Conservation (phyloP, 1,140 invertebrate species). For the Neomicropteryx cornuta region DNA sequence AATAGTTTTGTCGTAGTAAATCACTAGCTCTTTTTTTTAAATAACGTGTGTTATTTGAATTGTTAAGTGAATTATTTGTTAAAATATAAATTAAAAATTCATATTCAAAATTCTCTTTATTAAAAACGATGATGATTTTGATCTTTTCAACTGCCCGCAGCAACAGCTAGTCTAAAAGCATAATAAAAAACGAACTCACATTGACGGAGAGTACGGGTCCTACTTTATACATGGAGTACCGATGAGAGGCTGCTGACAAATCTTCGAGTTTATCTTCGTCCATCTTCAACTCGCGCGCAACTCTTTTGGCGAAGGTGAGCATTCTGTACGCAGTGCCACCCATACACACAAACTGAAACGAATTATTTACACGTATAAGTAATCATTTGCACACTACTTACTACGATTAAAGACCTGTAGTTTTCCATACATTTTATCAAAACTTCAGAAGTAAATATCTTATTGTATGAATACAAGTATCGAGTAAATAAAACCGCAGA, state of each 20-base stretch:
- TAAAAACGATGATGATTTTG: too few relatives aligned
- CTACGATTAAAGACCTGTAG: too few relatives aligned
- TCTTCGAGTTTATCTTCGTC: conserved; percentile 61
- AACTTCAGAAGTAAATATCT: too few relatives aligned
- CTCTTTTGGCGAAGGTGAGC: conserved; percentile 71
- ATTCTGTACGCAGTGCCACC: conserved; percentile 84
- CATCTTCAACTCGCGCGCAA: conserved; percentile 63
- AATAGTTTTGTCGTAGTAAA: too few relatives aligned
- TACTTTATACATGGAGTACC: conserved; percentile 90
- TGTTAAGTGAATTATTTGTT: too few relatives aligned
- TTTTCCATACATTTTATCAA: too few relatives aligned
- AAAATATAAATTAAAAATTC: background rate
- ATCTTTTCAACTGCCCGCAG: too few relatives aligned
- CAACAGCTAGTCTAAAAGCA: too few relatives aligned
- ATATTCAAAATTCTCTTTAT: background rate
- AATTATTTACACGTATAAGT: background rate
- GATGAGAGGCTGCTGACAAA: conserved; percentile 69
- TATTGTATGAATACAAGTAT: too few relatives aligned
- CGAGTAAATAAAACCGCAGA: too few relatives aligned
- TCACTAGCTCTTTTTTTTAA: too few relatives aligned
- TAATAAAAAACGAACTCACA: conserved; percentile 62
- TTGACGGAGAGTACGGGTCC: conserved; percentile 81
- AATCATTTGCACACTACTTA: background rate
- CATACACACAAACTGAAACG: conserved; percentile 82
- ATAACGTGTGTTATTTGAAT: too few relatives aligned